Evolutionary conservation across 1,140 invertebrate genomes (phyloP), one percentile per base, ranked within the genome.

Genomic region (Macrobrachium rosenbergii): DNA sequence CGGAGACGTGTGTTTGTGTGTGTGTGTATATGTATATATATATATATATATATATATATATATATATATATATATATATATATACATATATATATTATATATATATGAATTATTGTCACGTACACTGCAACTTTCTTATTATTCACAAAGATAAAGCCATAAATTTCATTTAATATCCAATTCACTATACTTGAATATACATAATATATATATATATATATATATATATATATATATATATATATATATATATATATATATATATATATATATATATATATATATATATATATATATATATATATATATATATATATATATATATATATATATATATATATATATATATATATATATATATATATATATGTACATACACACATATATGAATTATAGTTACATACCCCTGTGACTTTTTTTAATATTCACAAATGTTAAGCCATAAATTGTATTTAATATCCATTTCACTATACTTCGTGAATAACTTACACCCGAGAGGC

Each of bases 221-320:
- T 64, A 64, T 64, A 64, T 64, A 64, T 64, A 23, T 64, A 64
- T 64, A 12, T 64, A 64, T 64, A 23, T 64, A 64, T 64, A 23
- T 64, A 64, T 64, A 64, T 64, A 23, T 64, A n/a, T 64, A 23
- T 64, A 64, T 64, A 64, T 64, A 64, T n/a, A 14, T 5, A 64
- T 64, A 64, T 64, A 64, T 23, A 64, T 64, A 64, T 23, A 64
- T 64, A 64, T 23, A 64, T 64, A 64, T 64, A 64, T 67, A 67
- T 67, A 67, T 67, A 14, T 67, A 67, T 67, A 67, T 67, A 64
- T 67, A 67, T 67, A 67, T 67, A 67, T 17, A 67, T 67, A 67
- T 67, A 67, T 67, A 67, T 67, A 67, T 67, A 67, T 67, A 14
- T 67, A 67, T 67, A 67, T 5, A 67, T 67, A 67, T 67, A 67